These are phyloP conservation scores for Herminia tarsipennalis DNA, from an alignment of 2,888 invertebrate genomes.

Conservation along the genomic window DNA sequence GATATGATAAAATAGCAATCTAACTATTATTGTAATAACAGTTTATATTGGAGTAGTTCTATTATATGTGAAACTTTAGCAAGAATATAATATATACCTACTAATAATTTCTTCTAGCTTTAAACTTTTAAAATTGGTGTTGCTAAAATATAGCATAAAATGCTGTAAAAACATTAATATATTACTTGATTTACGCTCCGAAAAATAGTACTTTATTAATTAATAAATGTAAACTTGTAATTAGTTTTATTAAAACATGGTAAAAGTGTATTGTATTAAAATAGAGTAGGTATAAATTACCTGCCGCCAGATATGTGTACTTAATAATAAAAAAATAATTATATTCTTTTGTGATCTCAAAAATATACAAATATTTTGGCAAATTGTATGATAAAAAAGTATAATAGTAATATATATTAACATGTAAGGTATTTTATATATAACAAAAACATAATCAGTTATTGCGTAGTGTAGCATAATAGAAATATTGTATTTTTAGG, in stretches of 20 bases:
- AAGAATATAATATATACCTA: neutral
- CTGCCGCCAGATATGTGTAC: too few species aligned
- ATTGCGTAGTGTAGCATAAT: conserved; percentile 9
- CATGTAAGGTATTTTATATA: conserved; percentile 9
- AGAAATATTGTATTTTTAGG: neutral
- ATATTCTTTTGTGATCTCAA: too few species aligned
- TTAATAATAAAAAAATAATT: too few species aligned
- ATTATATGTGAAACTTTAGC: conserved; percentile 1
- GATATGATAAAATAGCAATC: too few species aligned
- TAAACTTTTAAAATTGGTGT: conserved; percentile 6
- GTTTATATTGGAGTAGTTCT: too few species aligned
- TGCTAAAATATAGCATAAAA: conserved; percentile 7
- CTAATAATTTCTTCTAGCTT: neutral
- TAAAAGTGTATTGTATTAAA: too few species aligned
- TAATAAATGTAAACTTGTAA: too few species aligned
- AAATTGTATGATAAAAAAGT: neutral
- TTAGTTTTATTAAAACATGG: too few species aligned
- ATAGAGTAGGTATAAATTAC: too few species aligned
- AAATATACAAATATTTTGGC: conserved; percentile 1
- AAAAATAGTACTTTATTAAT: too few species aligned
- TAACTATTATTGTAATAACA: too few species aligned
- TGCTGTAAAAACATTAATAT: conserved; percentile 8
- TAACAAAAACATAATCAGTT: conserved; percentile 15
- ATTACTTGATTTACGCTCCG: too few species aligned
- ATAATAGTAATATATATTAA: neutral